Evolutionary conservation across 2,797 vertebrate species (phyloP).

Genomic region (Rhabdomys pumilio): DNA sequence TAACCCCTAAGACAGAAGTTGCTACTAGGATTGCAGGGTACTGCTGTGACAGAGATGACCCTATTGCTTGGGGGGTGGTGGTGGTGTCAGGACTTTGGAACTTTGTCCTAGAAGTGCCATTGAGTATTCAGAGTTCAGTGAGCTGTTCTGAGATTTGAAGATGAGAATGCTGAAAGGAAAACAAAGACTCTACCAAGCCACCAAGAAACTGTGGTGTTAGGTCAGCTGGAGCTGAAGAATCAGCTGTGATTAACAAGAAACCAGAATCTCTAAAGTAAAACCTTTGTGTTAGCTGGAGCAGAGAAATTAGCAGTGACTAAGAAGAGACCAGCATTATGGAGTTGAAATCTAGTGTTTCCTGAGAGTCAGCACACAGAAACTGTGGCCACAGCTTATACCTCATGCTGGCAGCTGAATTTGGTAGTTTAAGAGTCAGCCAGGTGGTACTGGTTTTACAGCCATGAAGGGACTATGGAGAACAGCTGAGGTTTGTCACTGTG

Average conservation of each 20-base stretch:
- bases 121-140: background rate
- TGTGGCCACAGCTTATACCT: background rate
- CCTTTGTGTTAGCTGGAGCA: background rate
- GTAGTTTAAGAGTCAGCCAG: background rate
- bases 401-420: background rate
- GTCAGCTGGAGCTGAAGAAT: background rate
- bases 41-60: background rate
- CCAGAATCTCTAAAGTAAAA: background rate
- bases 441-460: background rate
- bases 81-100: background rate
- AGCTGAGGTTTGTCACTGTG: background rate
- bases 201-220: background rate
- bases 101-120: background rate
- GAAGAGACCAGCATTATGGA: background rate
- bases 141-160: background rate
- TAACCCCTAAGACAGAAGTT: background rate
- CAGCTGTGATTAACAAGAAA: background rate
- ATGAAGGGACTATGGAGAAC: background rate
- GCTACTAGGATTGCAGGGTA: background rate
- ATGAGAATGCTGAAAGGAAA: background rate
- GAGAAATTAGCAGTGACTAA: background rate
- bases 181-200: background rate
- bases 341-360: background rate
- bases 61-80: background rate
- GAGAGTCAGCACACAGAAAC: background rate